Percentiles rank a stretch among this genome's conserved stretches.
Conservation (phyloP, 1,140 invertebrate species). For the Dendroctonus valens region DNA sequence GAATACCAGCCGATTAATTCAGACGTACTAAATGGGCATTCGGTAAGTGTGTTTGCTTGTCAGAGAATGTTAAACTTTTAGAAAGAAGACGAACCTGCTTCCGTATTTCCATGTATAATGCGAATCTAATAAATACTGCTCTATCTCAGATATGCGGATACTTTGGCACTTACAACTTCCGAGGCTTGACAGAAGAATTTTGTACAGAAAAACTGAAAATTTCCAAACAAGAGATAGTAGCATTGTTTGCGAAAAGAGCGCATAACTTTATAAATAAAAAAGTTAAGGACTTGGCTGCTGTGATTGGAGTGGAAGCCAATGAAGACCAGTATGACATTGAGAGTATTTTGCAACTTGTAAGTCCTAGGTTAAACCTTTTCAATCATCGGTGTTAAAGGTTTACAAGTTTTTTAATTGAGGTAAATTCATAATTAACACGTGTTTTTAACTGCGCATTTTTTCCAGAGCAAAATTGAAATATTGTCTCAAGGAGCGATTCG, state of each 20-base stretch:
- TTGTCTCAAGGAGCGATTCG: slow-evolving; percentile 9
- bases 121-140: slow-evolving; percentile 8
- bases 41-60: slow-evolving; percentile 22
- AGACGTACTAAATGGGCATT: slow-evolving; percentile 31
- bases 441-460: slow-evolving; percentile 4
- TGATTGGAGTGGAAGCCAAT: slow-evolving; percentile 16
- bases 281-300: slow-evolving; percentile 25
- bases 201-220: slow-evolving; percentile 27
- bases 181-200: slow-evolving; percentile 25
- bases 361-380: not conserved
- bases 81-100: not conserved
- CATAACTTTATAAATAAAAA: slow-evolving; percentile 29
- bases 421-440: slow-evolving; percentile 1
- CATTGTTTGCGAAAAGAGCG: slow-evolving; percentile 29
- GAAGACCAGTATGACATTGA: slow-evolving; percentile 8
- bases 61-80: slow-evolving; percentile 1
- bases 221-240: slow-evolving; percentile 27
- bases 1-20: slow-evolving; percentile 31
- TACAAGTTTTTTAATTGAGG: not conserved
- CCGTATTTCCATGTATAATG: not conserved
- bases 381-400: not conserved
- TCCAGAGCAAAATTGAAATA: slow-evolving; percentile 18
- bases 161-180: slow-evolving; percentile 36
- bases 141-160: slow-evolving; percentile 38
- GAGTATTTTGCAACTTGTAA: slow-evolving; percentile 22